Evolutionary conservation across 2,113 vertebrate genomes (phyloP), one percentile per base, ranked within the genome.

Genomic region (Thermophis baileyi): DNA sequence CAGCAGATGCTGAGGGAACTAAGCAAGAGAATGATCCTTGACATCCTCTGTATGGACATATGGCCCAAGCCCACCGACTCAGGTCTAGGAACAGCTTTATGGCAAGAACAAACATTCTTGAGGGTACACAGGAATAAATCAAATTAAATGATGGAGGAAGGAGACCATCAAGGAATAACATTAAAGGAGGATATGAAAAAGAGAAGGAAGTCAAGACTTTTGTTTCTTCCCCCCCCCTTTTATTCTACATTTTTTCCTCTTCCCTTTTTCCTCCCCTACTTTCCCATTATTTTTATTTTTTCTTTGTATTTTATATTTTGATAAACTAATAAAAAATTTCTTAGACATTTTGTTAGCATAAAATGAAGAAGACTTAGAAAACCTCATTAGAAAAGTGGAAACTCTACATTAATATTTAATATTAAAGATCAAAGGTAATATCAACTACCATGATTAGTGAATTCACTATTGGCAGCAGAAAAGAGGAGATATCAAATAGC

Each of bases 211-310:
- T n/a, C 27, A 60, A 30, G 3, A 63, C 4, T 69, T 69, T 69
- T 63, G 3, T 63, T 14, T 14, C 4, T 5, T 1, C 1, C 10
- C 1, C 0, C 4, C 8, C 3, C 25, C 5, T n/a, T 69, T 69
- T 63, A 63, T 10, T 63, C 60, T 14, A 63, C 27, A 63, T 63
- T 63, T 63, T 60, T 12, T 30, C 60, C 10, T 30, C 3, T 63
- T 63, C 11, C 60, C 55, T 63, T 63, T 63, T 63, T 63, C 27
- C 60, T 63, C 27, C 60, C 60, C 14, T n/a, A n/a, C 27, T n/a
- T 63, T n/a, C 27, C 30, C 4, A n/a, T 63, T 63, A n/a, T 63
- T 63, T n/a, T 63, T 27, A 63, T n/a, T n/a, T n/a, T 63, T 63
- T 14, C 27, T 63, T 63, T 63, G 27, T 63, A n/a, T n/a, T 63